Percentiles rank a stretch among this genome's conserved stretches.
Evolutionary conservation across 2,888 invertebrate genomes (phyloP).

Genomic region (Aphodius sticticus): DNA sequence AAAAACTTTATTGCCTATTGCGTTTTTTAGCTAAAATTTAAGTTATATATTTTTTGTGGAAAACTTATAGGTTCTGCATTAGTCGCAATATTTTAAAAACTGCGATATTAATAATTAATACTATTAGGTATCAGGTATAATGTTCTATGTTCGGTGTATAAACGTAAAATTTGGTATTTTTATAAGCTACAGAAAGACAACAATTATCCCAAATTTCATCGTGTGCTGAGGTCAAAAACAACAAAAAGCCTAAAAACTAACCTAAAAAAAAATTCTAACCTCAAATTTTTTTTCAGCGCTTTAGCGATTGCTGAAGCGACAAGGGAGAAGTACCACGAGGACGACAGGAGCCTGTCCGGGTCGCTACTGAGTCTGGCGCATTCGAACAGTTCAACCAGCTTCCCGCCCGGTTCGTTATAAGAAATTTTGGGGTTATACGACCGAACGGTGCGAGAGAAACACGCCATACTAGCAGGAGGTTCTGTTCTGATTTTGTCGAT

Average conservation of each 20-base stretch:
- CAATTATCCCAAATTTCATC: no score
- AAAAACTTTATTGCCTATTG: no score
- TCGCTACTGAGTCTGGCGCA: conserved; percentile 95
- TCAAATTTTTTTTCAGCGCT: conserved; percentile 68
- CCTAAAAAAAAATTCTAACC: neutral
- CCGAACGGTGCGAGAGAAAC: neutral
- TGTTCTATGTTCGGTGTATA: no score
- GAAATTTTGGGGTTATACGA: neutral
- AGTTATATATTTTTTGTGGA: no score
- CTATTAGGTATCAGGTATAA: no score
- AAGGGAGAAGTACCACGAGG: conserved; percentile 87
- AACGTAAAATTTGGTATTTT: no score
- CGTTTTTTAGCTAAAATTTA: no score
- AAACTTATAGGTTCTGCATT: no score
- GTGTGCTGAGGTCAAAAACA: no score
- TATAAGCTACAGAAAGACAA: no score
- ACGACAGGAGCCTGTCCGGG: conserved; percentile 91
- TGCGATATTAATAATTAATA: no score
- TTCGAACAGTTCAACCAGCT: conserved; percentile 93
- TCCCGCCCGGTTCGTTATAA: conserved; percentile 67
- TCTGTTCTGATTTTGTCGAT: neutral
- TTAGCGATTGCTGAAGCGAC: conserved; percentile 92
- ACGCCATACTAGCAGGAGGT: neutral
- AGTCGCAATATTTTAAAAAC: no score
- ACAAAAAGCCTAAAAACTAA: neutral